Base-by-base conservation (phyloP, 30 jellyfish, hydroid and myxozoan genomes). In the Hydractinia echinata region DNA sequence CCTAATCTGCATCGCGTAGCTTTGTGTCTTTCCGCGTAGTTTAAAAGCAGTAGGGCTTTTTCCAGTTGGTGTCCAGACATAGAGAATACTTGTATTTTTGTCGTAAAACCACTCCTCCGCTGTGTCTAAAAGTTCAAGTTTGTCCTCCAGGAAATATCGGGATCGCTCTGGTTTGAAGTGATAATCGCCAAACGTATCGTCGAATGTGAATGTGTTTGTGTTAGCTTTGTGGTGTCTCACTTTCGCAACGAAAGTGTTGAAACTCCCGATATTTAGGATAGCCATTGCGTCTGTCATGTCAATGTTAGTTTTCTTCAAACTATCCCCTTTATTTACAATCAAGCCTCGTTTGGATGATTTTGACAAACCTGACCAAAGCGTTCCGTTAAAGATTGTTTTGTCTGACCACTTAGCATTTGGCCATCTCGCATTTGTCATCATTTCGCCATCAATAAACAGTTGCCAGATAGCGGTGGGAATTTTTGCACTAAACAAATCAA, bases 211-310 rank as follows among this genome's bases (percentile, higher is more conserved):
- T 20, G 51, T 20, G 49, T 79, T 79, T 52, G 66, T 10, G 15
- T 81, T 81, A n/a, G 87, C 82, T 54, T 7, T 61, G 87, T 79
- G 87, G 14, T 44, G 49, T 53, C 60, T 69, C 5, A 64, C 87
- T 61, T 79, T 79, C 1, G 87, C 87, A 16, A 79, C 87, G 44
- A 79, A 79, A 7, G 87, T 79, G 10, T 64, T 48, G 82, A 19
- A 79, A 52, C 87, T 79, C 5, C 87, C 87, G 13, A 79, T 79
- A 64, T 79, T 79, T 21, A 79, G 53, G 4, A 79, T 21, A 18
- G 87, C 87, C 81, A 79, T 61, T 16, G 87, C 87, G 9, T 82
- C 87, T 13, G 87, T 79, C 87, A 79, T 79, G 67, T 79, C 82
- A 8, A 79, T 20, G 13, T 53, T 51, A 7, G 82, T 79, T 20